These are phyloP conservation scores for Sandelia bainsii DNA, from an alignment of 2,797 vertebrate species.

Conservation along the genomic window DNA sequence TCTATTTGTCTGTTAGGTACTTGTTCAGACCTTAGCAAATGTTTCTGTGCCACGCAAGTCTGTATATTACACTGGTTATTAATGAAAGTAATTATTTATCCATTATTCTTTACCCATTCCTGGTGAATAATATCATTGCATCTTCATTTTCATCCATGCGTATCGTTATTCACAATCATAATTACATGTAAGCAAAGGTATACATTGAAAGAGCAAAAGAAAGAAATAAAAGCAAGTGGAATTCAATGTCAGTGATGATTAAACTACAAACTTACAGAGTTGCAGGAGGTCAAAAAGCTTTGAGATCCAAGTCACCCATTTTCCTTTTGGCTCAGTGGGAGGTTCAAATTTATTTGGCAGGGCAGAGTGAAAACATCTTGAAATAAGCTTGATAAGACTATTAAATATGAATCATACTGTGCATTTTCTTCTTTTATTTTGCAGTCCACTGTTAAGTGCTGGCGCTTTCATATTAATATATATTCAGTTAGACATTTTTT, in stretches of 20 bases:
- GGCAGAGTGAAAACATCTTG: slow-evolving; percentile 26
- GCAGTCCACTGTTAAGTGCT: background rate
- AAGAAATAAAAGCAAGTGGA: background rate
- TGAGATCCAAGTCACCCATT: slow-evolving; percentile 24
- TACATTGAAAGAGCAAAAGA: background rate
- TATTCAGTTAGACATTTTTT: background rate
- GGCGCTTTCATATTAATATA: background rate
- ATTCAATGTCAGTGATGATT: slow-evolving; percentile 35
- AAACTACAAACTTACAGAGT: slow-evolving; percentile 19
- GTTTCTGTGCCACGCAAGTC: no score
- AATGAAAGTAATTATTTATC: background rate
- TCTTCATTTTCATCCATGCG: background rate
- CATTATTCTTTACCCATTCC: slow-evolving; percentile 11
- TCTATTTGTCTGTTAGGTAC: no score
- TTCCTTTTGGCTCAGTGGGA: slow-evolving; percentile 10
- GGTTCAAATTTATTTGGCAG: slow-evolving; percentile 1
- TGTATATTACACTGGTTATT: no score
- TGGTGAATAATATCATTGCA: background rate
- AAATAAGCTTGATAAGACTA: slow-evolving; percentile 30
- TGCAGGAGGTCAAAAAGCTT: slow-evolving; percentile 18
- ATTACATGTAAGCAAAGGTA: slow-evolving; percentile 3
- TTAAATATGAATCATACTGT: background rate
- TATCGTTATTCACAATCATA: no score
- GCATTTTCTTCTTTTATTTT: background rate
- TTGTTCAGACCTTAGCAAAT: no score